Evolutionary conservation across 2,888 invertebrate genomes (phyloP).

Genomic region (Drosophila neotestacea): DNA sequence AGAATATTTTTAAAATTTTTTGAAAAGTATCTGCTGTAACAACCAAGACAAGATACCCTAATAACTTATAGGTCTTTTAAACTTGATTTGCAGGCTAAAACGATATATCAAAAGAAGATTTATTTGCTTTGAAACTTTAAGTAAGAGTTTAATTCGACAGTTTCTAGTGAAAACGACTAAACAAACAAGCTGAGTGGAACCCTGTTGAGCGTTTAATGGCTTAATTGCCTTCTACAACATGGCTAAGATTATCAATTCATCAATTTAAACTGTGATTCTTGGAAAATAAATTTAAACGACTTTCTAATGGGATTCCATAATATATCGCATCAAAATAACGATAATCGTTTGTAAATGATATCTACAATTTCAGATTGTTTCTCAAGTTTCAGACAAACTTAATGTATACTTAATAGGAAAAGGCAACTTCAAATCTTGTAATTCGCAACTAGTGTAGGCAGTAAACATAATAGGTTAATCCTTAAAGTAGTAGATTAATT

Average conservation of each 20-base stretch:
- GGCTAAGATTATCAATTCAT: constrained; percentile 15
- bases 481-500: background rate
- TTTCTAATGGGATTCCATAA: constrained; percentile 16
- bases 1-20: no score
- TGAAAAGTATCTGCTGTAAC: no score
- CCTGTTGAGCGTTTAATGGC: constrained; percentile 26
- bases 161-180: constrained; percentile 13
- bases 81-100: background rate
- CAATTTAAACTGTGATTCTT: constrained; percentile 29
- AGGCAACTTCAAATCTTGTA: background rate
- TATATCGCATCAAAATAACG: constrained; percentile 16
- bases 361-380: background rate
- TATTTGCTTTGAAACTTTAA: constrained; percentile 15
- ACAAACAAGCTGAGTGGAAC: constrained; percentile 7
- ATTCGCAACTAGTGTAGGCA: constrained; percentile 19
- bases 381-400: constrained; percentile 15
- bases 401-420: background rate
- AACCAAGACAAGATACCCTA: no score
- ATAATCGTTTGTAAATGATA: constrained; percentile 26
- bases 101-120: constrained; percentile 20
- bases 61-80: background rate
- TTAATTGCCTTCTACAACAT: constrained; percentile 25
- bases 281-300: constrained; percentile 16
- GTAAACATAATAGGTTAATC: background rate
- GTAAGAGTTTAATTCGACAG: constrained; percentile 6